A percentile compares a stretch with the other conserved stretches of the same genome.
Conservation (phyloP, 2,797 vertebrate genomes). For the Microhierax caerulescens region DNA sequence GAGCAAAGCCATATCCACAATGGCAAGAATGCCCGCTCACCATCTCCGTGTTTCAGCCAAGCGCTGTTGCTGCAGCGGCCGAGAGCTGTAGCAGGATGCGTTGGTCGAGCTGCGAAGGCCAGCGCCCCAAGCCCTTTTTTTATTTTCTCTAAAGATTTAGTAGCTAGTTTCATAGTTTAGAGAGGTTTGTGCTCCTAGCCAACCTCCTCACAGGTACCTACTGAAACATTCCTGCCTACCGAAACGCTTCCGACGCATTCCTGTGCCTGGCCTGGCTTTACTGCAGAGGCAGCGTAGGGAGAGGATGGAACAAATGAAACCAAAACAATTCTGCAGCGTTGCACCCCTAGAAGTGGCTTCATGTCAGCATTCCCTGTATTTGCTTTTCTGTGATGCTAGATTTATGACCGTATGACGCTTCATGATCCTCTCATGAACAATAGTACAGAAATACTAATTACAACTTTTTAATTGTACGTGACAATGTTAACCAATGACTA, state of each 20-base stretch:
- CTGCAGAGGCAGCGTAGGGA: not conserved
- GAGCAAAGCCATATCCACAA: not conserved
- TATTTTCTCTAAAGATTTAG: not conserved
- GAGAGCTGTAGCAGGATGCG: not conserved
- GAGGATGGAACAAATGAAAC: not conserved
- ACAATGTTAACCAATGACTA: not conserved
- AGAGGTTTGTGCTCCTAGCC: not conserved
- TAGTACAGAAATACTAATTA: not conserved
- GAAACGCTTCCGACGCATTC: not conserved
- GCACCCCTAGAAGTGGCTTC: not conserved
- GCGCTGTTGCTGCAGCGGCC: fast-evolving
- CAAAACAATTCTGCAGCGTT: not conserved
- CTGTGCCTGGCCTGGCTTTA: not conserved
- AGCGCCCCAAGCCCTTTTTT: not conserved
- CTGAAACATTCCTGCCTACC: not conserved
- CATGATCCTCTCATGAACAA: not conserved
- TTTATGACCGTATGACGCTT: not conserved
- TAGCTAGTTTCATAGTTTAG: not conserved
- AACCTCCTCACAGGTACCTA: not conserved
- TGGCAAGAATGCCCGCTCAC: fast-evolving
- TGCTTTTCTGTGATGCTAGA: not conserved
- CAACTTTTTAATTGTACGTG: not conserved
- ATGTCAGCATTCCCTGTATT: not conserved
- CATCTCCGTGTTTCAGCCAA: fast-evolving
- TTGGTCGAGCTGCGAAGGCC: not conserved